These are phyloP conservation scores for Sternarchorhynchus goeldii DNA, from an alignment of 2,797 vertebrate species.

Conservation along the genomic window DNA sequence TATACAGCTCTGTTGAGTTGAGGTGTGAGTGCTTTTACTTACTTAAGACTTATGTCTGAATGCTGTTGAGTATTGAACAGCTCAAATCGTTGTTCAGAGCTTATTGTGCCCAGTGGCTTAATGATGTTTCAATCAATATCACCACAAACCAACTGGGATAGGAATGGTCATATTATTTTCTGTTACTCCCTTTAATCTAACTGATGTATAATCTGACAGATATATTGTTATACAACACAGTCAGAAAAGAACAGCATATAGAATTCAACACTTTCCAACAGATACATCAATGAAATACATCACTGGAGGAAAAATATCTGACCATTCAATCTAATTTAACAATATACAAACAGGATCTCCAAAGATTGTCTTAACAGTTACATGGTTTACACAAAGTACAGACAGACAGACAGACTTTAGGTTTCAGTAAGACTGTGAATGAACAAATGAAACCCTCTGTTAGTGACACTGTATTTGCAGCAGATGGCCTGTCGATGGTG, in stretches of 20 bases:
- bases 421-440: not conserved
- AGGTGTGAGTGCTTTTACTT: too few species aligned
- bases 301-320: not conserved
- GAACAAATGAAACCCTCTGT: not conserved
- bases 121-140: slow-evolving; percentile 3
- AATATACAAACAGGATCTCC: too few species aligned
- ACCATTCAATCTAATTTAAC: not conserved
- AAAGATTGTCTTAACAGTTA: too few species aligned
- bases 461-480: not conserved
- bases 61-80: slow-evolving; percentile 9
- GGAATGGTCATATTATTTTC: slow-evolving; percentile 29
- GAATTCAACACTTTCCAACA: not conserved
- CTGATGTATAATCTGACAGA: not conserved
- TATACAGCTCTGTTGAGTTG: not conserved
- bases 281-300: not conserved
- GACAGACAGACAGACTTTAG: not conserved
- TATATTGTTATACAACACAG: not conserved
- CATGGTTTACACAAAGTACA: not conserved
- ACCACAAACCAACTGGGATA: not conserved
- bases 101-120: not conserved
- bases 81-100: not conserved
- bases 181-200: not conserved
- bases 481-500: slow-evolving; percentile 6
- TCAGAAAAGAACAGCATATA: not conserved
- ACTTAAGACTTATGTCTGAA: not conserved